A percentile compares a stretch with the other conserved stretches of the same genome.
These are phyloP conservation scores for Harpalus rubripes DNA, from an alignment of 2,888 invertebrate species.

Conservation along the genomic window DNA sequence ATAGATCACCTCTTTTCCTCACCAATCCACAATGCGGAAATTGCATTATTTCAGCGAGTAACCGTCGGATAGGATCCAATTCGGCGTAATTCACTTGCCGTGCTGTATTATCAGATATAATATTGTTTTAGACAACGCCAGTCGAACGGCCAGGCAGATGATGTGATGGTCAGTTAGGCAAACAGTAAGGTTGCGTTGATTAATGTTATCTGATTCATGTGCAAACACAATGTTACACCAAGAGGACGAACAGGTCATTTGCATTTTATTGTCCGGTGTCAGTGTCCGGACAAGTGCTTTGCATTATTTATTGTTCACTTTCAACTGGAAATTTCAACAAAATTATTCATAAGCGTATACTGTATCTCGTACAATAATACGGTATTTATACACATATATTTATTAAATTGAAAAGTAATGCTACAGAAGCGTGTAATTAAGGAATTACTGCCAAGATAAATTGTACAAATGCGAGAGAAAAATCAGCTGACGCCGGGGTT, in stretches of 20 bases:
- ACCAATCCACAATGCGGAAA: conserved; percentile 11
- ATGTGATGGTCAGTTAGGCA: conserved; percentile 26
- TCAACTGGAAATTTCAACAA: background rate
- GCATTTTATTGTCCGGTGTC: conserved; percentile 13
- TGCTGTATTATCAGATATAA: conserved; percentile 46
- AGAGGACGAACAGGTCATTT: background rate
- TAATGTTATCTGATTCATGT: conserved; percentile 26
- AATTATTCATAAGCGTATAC: too few species aligned
- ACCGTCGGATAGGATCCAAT: conserved; percentile 37
- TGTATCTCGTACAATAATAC: too few species aligned
- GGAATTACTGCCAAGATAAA: too few species aligned
- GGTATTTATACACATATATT: too few species aligned
- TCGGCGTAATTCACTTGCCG: conserved; percentile 35
- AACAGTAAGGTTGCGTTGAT: conserved; percentile 28
- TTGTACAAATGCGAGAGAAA: too few species aligned
- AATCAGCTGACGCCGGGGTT: too few species aligned
- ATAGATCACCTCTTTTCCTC: background rate
- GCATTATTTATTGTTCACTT: background rate
- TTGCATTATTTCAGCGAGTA: conserved; percentile 49
- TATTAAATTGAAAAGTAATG: too few species aligned
- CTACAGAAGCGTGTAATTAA: too few species aligned
- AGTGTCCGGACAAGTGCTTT: background rate
- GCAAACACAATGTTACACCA: background rate
- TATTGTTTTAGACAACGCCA: conserved; percentile 50
- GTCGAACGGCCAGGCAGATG: conserved; percentile 1